These are phyloP conservation scores for Apostichopus japonicus DNA, from an alignment of 35 echinoderm and acorn worm species.

Conservation along the genomic window DNA sequence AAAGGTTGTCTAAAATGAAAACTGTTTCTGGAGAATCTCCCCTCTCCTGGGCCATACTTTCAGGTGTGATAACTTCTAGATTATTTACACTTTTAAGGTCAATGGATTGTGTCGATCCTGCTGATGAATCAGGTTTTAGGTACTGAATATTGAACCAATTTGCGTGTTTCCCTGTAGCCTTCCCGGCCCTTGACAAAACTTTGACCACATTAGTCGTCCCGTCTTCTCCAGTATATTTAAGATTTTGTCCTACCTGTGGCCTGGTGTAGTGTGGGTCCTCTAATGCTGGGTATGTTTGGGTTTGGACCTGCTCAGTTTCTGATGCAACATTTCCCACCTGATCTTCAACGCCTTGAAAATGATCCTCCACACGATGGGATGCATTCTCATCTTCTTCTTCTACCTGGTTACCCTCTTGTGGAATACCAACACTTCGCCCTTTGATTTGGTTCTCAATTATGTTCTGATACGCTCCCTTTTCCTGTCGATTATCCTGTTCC, in stretches of 20 bases:
- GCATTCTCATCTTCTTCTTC: background rate
- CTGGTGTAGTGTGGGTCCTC: background rate
- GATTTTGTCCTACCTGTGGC: background rate
- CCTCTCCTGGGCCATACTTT: background rate
- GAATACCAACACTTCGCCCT: too few species aligned
- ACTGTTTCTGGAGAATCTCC: background rate
- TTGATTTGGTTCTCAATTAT: background rate
- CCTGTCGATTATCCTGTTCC: background rate
- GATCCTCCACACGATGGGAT: background rate
- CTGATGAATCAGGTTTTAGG: background rate
- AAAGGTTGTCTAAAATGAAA: background rate
- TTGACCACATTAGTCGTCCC: background rate
- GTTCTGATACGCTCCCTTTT: background rate
- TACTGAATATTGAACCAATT: slow-evolving; percentile 48
- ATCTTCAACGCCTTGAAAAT: background rate
- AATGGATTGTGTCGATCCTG: slow-evolving; percentile 4
- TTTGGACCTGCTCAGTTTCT: too few species aligned
- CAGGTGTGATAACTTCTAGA: background rate
- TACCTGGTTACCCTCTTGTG: background rate
- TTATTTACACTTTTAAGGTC: slow-evolving; percentile 6
- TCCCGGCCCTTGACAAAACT: slow-evolving; percentile 26
- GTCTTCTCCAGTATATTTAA: slow-evolving; percentile 10
- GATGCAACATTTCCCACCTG: background rate
- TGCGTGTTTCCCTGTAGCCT: slow-evolving; percentile 23
- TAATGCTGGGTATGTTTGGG: too few species aligned